phyloP scores from a whole-genome alignment of 1,140 invertebrate species.

The Stenopsyche tienmushanensis region DNA sequence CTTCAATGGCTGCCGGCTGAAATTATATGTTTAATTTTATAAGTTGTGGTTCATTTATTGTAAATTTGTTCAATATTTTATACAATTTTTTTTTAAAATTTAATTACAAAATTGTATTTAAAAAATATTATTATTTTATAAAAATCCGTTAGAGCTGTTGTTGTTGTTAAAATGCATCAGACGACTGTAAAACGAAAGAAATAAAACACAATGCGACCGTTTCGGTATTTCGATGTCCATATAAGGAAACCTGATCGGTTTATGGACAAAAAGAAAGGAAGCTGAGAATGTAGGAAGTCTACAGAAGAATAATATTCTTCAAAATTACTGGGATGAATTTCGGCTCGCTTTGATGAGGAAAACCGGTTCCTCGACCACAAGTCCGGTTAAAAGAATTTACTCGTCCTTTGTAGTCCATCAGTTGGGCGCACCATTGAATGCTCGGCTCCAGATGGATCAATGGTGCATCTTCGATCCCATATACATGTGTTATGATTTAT shows the following conservation, averaged over 20 bases:
- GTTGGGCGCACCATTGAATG: constrained; percentile 6
- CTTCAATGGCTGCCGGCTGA: constrained; percentile 77
- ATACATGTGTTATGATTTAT: too few species aligned
- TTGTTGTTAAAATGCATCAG: too few species aligned
- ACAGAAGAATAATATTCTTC: constrained; percentile 21
- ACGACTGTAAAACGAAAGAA: neutral
- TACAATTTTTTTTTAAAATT: too few species aligned
- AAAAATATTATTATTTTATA: too few species aligned
- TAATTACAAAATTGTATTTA: too few species aligned
- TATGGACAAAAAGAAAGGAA: constrained; percentile 9
- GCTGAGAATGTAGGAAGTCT: constrained; percentile 29
- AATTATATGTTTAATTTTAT: constrained; percentile 42
- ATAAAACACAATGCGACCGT: neutral
- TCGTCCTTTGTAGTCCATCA: constrained; percentile 22
- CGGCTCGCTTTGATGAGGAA: constrained; percentile 26
- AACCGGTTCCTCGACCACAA: constrained; percentile 27
- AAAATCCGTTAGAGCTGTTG: too few species aligned
- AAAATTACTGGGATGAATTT: constrained; percentile 28
- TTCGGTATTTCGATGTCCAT: constrained; percentile 9
- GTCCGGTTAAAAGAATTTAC: constrained; percentile 15
- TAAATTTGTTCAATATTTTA: too few species aligned
- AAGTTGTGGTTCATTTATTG: too few species aligned
- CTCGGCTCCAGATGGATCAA: neutral
- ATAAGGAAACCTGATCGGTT: constrained; percentile 28
- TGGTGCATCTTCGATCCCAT: too few species aligned